phyloP scores from a whole-genome alignment of 2,113 vertebrate species.

The Colaptes auratus region DNA sequence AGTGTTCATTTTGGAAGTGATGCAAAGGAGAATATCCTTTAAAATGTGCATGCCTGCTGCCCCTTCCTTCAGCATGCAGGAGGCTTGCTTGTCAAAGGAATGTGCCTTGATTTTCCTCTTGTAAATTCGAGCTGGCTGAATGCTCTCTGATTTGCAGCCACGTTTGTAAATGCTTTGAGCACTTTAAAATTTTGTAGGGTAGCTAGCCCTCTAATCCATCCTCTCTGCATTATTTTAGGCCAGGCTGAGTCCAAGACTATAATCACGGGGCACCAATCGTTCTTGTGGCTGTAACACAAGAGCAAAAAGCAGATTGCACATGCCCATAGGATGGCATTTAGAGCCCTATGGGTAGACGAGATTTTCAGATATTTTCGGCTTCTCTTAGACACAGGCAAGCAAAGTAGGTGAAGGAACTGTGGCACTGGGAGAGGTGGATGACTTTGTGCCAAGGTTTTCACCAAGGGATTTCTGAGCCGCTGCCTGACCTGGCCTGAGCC shows the following conservation, averaged over 20 bases:
- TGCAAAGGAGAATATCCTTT: rapidly evolving
- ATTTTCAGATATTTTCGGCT: not conserved
- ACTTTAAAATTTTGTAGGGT: not conserved
- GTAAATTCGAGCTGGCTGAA: not conserved
- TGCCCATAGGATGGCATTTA: not conserved
- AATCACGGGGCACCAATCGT: not conserved
- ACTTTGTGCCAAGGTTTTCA: not conserved
- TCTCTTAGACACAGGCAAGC: not conserved
- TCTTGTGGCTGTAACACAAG: not conserved
- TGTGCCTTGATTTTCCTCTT: not conserved
- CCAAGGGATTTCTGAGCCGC: not conserved
- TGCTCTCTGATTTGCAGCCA: not conserved
- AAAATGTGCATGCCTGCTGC: not conserved
- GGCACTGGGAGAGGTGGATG: not conserved
- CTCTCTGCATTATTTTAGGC: slow-evolving; percentile 20
- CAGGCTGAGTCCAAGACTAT: not conserved
- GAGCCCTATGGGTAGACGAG: not conserved
- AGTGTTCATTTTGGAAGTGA: not conserved
- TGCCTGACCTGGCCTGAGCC: not conserved
- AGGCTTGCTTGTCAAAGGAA: not conserved
- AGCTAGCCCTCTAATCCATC: not conserved
- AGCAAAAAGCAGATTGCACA: not conserved
- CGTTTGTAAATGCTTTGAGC: not conserved
- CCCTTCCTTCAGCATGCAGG: not conserved
- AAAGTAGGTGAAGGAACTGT: not conserved